Base-by-base conservation (phyloP, 2,888 invertebrate species). In the Ecliptopera silaceata region DNA sequence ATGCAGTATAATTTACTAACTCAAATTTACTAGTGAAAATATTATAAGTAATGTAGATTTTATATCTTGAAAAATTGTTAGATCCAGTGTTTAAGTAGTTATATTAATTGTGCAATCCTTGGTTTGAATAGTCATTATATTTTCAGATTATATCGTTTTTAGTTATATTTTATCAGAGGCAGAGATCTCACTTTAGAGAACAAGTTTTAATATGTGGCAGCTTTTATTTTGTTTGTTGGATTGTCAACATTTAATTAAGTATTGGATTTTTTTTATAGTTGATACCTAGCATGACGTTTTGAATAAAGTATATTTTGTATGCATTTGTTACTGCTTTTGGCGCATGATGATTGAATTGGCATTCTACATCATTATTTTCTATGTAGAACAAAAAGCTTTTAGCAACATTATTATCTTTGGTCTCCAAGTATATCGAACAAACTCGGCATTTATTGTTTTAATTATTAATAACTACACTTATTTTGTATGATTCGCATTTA, bases 11-110 rank as follows among this genome's bases (percentile, higher is more conserved):
- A 53, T 62, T 52, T 59, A 56, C 32, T 61, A 56, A 62, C 63
- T 59, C 60, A 54, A 64, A 56, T 59, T 50, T 50, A 51, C 54
- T 63, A 66, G 59, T 51, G 31, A 65, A 63, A 61, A 62, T 63
- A 61, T 65, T 53, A 63, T 69, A 66, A 69, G 56, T 72, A 68
- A 62, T 59, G 69, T 77, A 77, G 79, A 75, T 77, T 77, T 77
- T 76, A 75, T 79, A 77, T 74, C 66, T 70, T 75, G 71, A 64
- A 64, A 60, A 71, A 62, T 72, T 70, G 52, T 59, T 66, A 60
- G 53, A 46, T 44, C 66, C 69, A 66, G 69, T 71, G 63, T 63
- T 38, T 67, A 68, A 20, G 18, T 51, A 59, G 57, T 52, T 59
- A 53, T 41, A 51, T 65, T 55, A 43, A 56, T 68, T 66, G 76